Evolutionary conservation across 2,113 vertebrate species (phyloP).

Genomic region (Rousettus leschenaultii): DNA sequence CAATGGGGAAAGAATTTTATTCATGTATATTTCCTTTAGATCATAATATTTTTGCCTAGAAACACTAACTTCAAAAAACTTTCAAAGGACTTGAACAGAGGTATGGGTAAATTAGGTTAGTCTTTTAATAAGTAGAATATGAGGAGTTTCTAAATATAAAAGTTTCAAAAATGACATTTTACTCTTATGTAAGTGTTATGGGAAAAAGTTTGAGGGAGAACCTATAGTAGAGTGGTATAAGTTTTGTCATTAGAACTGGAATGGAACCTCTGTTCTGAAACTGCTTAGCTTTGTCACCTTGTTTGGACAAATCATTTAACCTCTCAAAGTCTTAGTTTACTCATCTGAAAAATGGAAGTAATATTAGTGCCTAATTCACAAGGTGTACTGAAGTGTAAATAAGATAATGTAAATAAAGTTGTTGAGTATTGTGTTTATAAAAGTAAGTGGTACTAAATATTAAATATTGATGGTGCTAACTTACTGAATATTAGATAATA

Average conservation of each 20-base stretch:
- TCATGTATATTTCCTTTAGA: slow-evolving; percentile 76
- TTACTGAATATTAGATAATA: slow-evolving; percentile 33
- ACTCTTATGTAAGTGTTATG: background rate
- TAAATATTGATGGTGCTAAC: slow-evolving; percentile 11
- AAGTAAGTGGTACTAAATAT: background rate
- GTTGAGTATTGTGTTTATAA: background rate
- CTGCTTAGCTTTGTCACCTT: slow-evolving; percentile 32
- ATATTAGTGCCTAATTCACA: background rate
- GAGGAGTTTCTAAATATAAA: slow-evolving; percentile 39
- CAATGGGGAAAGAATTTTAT: slow-evolving; percentile 71
- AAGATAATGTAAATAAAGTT: slow-evolving; percentile 33
- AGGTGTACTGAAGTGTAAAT: background rate
- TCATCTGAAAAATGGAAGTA: slow-evolving; percentile 20
- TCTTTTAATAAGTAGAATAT: slow-evolving; percentile 48
- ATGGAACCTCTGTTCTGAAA: slow-evolving; percentile 21
- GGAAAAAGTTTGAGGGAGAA: background rate
- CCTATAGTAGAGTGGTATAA: background rate
- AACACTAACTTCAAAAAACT: slow-evolving; percentile 74
- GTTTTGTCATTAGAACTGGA: background rate
- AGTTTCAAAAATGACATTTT: slow-evolving; percentile 1
- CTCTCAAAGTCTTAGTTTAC: slow-evolving; percentile 1
- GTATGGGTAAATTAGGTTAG: slow-evolving; percentile 53
- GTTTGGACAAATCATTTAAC: slow-evolving; percentile 13
- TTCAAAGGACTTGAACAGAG: slow-evolving; percentile 64
- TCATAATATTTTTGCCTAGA: slow-evolving; percentile 67